A percentile compares a stretch with the other conserved stretches of the same genome.
Evolutionary conservation across 2,888 invertebrate genomes (phyloP).

Genomic region (Lucinisca nassula): DNA sequence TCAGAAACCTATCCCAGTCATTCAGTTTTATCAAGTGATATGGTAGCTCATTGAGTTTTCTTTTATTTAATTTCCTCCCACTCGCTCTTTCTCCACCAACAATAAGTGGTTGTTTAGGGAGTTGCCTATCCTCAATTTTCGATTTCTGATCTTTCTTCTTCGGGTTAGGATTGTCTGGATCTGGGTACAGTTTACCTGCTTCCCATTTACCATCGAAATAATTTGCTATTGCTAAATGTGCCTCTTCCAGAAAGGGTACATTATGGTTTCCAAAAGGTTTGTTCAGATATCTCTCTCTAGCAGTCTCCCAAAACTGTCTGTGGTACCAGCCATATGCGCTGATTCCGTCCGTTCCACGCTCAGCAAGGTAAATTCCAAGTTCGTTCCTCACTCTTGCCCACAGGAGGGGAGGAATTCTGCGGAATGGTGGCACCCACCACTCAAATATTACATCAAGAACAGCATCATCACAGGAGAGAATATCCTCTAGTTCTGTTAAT

Average conservation of each 20-base stretch:
- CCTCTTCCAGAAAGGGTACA: slow-evolving; percentile 56
- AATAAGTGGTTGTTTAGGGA: slow-evolving; percentile 80
- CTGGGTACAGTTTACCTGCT: slow-evolving; percentile 67
- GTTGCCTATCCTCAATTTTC: slow-evolving; percentile 77
- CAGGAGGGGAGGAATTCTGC: slow-evolving; percentile 82
- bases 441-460: slow-evolving; percentile 78
- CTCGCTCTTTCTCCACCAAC: slow-evolving; percentile 66
- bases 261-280: slow-evolving; percentile 20
- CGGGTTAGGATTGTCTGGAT: not conserved
- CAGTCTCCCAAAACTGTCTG: slow-evolving; percentile 82
- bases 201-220: slow-evolving; percentile 84
- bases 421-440: slow-evolving; percentile 81
- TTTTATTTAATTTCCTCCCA: slow-evolving; percentile 74
- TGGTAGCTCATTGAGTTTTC: slow-evolving; percentile 84
- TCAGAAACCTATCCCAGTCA: slow-evolving; percentile 89
- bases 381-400: slow-evolving; percentile 80
- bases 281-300: slow-evolving; percentile 72
- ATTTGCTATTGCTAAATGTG: slow-evolving; percentile 81
- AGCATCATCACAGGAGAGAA: slow-evolving; percentile 81
- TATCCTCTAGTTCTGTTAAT: slow-evolving; percentile 82
- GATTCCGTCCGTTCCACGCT: slow-evolving; percentile 79
- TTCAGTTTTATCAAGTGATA: slow-evolving; percentile 78
- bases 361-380: slow-evolving; percentile 76
- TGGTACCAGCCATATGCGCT: slow-evolving; percentile 83
- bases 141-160: slow-evolving; percentile 76